Conservation (phyloP, 1,140 invertebrate species). For the Aphidius gifuensis region DNA sequence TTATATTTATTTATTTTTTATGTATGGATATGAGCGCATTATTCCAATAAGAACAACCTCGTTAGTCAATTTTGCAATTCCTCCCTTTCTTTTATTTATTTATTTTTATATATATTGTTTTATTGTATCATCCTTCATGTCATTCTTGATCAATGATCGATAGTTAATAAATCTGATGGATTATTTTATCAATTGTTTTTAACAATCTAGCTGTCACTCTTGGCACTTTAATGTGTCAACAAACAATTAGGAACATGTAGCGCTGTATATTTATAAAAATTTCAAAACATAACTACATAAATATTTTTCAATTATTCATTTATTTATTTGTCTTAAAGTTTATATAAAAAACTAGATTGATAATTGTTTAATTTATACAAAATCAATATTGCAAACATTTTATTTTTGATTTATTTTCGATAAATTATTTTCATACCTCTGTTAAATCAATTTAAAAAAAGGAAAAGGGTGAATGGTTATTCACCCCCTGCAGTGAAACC, state of each 20-base stretch:
- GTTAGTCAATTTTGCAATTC: slow-evolving; percentile 14
- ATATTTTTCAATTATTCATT: too few species aligned
- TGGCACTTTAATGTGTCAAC: slow-evolving; percentile 21
- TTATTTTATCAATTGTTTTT: slow-evolving; percentile 35
- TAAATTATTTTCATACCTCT: not conserved
- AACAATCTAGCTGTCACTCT: slow-evolving; percentile 31
- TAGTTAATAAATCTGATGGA: slow-evolving; percentile 33
- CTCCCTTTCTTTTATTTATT: not conserved
- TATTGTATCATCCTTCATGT: slow-evolving; percentile 10
- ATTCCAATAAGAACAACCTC: slow-evolving; percentile 18
- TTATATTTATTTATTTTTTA: not conserved
- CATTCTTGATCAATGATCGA: slow-evolving; percentile 33
- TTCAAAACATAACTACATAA: too few species aligned
- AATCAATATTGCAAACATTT: not conserved
- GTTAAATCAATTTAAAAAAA: too few species aligned
- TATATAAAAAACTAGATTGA: too few species aligned
- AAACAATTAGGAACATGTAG: not conserved
- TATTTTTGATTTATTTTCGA: too few species aligned
- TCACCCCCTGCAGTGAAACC: not conserved
- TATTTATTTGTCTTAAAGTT: too few species aligned
- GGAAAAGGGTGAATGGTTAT: not conserved
- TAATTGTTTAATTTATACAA: too few species aligned
- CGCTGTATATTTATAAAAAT: too few species aligned
- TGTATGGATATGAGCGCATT: slow-evolving; percentile 1
- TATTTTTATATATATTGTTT: not conserved